Conservation (phyloP, 92 coral and sea anemone genomes). For the Pocillopora grandis region DNA sequence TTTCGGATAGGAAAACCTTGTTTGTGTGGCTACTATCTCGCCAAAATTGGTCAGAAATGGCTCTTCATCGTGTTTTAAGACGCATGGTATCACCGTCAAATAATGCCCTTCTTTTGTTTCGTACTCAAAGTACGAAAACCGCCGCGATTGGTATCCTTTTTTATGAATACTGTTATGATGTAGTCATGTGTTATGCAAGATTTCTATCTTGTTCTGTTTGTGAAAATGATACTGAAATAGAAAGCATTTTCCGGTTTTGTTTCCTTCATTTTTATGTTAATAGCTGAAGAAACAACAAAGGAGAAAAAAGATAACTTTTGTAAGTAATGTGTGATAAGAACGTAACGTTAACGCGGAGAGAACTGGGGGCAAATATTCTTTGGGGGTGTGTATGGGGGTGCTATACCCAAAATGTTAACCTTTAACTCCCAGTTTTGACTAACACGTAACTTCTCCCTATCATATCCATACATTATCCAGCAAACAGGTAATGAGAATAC, state of each 20-base stretch:
- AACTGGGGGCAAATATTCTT: neutral
- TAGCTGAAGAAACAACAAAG: slow-evolving; percentile 12
- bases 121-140: slow-evolving; percentile 47
- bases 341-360: too few species aligned
- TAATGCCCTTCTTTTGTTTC: slow-evolving; percentile 42
- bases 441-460: too few species aligned
- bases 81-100: slow-evolving; percentile 38
- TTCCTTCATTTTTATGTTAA: neutral
- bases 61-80: slow-evolving; percentile 41
- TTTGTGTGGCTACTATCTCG: neutral
- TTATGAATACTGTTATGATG: neutral
- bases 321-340: neutral
- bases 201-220: neutral
- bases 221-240: neutral
- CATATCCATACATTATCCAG: too few species aligned
- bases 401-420: too few species aligned
- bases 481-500: too few species aligned
- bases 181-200: neutral
- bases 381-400: neutral
- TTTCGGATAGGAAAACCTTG: too few species aligned
- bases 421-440: too few species aligned
- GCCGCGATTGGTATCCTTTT: slow-evolving; percentile 58
- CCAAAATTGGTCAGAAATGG: slow-evolving; percentile 14
- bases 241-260: neutral
- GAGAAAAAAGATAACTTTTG: slow-evolving; percentile 32